These are phyloP conservation scores for Momotus momota DNA, from an alignment of 2,797 vertebrate genomes.

Conservation along the genomic window DNA sequence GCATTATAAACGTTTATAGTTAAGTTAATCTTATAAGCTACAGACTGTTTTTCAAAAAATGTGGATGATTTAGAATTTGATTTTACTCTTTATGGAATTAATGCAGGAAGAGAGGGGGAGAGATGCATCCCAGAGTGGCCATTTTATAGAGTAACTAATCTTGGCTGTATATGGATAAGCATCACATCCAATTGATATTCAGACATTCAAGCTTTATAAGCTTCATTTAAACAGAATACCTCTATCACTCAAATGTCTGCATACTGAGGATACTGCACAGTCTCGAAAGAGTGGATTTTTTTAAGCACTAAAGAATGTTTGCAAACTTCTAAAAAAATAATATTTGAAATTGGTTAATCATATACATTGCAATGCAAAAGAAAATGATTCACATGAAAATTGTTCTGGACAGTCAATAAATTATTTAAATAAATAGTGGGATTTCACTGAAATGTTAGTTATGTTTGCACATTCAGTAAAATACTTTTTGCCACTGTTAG, in stretches of 20 bases:
- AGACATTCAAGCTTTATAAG: conserved; percentile 41
- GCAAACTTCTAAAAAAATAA: background rate
- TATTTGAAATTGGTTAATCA: background rate
- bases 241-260: conserved; percentile 4
- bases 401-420: background rate
- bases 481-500: background rate
- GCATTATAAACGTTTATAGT: background rate
- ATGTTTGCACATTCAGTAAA: background rate
- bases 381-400: background rate
- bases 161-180: background rate
- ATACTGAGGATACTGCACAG: background rate
- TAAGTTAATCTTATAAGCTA: background rate
- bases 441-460: background rate
- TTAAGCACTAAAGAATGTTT: background rate
- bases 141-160: conserved; percentile 15
- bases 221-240: conserved; percentile 22
- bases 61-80: background rate
- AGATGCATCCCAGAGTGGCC: background rate
- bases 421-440: background rate
- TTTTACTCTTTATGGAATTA: background rate
- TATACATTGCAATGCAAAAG: background rate
- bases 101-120: background rate
- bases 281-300: background rate
- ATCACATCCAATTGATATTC: conserved; percentile 42
- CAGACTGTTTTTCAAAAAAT: background rate